phyloP scores from a whole-genome alignment of 2,888 invertebrate species.

The Drosophila dives region DNA sequence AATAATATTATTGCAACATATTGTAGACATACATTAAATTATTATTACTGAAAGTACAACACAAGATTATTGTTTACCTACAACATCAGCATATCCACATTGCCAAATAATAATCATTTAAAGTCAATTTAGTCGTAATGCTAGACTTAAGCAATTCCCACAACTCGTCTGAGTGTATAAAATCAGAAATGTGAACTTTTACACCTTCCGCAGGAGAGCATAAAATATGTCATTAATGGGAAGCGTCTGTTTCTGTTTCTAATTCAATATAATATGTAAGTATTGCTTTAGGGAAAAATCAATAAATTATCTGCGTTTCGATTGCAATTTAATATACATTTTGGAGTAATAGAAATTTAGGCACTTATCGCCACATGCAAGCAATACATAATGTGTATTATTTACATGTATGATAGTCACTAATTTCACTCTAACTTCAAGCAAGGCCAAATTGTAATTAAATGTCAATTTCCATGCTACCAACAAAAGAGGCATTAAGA shows the following conservation, averaged over 20 bases:
- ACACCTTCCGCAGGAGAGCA: conserved; percentile 7
- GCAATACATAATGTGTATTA: conserved; percentile 2
- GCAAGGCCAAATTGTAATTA: conserved; percentile 53
- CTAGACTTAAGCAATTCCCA: conserved; percentile 5
- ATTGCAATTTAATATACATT: conserved; percentile 73
- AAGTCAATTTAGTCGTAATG: conserved; percentile 7
- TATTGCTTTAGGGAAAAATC: conserved; percentile 24
- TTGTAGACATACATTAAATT: background rate
- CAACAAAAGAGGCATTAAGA: conserved; percentile 45
- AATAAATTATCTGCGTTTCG: conserved; percentile 40
- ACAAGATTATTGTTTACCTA: background rate
- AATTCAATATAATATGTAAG: conserved; percentile 31
- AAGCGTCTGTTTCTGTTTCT: background rate
- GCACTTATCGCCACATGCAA: conserved; percentile 39
- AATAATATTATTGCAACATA: background rate
- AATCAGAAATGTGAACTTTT: conserved; percentile 3
- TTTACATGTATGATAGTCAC: conserved; percentile 31
- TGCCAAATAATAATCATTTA: background rate
- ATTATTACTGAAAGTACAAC: background rate
- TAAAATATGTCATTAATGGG: conserved; percentile 26
- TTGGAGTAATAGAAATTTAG: conserved; percentile 52
- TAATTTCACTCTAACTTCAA: conserved; percentile 46
- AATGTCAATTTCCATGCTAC: conserved; percentile 71
- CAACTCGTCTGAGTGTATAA: background rate
- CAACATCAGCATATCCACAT: background rate